phyloP scores from a whole-genome alignment of 2,888 invertebrate genomes.

The Hydrotaea diabolus region DNA sequence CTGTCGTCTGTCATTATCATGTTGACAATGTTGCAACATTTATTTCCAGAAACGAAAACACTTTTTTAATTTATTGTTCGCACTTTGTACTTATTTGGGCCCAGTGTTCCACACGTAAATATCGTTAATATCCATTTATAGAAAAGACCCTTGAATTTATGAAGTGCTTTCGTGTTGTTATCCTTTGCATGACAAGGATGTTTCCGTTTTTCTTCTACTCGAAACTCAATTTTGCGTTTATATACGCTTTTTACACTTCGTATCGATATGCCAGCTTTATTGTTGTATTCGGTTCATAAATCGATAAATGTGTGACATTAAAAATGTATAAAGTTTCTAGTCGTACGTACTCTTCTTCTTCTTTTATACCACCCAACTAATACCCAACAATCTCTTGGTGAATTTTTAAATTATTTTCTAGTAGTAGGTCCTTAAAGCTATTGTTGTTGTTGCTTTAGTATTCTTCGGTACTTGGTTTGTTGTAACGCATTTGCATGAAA shows the following conservation, averaged over 20 bases:
- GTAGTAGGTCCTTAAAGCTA: background rate
- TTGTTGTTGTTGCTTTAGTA: constrained; percentile 18
- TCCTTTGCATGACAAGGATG: background rate
- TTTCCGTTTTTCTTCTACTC: background rate
- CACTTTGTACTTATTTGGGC: no score
- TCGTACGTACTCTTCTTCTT: background rate
- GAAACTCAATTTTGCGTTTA: background rate
- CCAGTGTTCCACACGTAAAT: no score
- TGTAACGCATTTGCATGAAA: constrained; percentile 2
- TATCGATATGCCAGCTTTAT: constrained; percentile 4
- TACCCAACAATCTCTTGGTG: constrained; percentile 1
- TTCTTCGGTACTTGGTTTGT: background rate
- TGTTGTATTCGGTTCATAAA: background rate
- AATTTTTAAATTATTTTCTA: constrained; percentile 10
- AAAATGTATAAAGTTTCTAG: constrained; percentile 21
- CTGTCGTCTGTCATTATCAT: no score
- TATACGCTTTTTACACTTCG: background rate
- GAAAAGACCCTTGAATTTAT: no score
- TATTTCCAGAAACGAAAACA: no score
- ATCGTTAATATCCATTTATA: no score
- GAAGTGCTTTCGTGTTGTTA: no score
- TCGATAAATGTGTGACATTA: constrained; percentile 9
- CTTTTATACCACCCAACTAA: background rate
- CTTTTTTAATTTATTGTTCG: no score
- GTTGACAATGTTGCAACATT: no score